Conservation (phyloP, 2,113 vertebrate species). For the Oncorhynchus keta region DNA sequence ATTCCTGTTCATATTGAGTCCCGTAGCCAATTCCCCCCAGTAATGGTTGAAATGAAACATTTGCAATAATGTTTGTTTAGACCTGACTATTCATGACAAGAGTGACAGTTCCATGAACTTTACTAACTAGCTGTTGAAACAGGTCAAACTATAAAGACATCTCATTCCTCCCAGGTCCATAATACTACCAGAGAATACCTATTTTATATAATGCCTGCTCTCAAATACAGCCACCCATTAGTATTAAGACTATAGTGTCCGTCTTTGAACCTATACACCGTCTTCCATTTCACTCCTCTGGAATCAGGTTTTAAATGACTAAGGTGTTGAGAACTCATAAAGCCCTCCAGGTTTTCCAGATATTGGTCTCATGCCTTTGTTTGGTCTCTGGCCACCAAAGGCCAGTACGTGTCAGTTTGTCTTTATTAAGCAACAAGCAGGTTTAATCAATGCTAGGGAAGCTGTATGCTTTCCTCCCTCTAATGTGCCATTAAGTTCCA, state of each 20-base stretch:
- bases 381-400: conserved; percentile 58
- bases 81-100: no score
- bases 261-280: neutral
- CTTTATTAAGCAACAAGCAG: conserved; percentile 80
- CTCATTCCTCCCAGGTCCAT: neutral
- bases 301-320: neutral
- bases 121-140: neutral
- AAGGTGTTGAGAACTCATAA: neutral
- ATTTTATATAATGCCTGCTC: neutral
- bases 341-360: conserved; percentile 25
- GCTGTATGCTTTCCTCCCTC: conserved; percentile 76
- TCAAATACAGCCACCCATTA: neutral
- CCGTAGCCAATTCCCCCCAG: no score
- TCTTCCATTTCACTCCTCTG: neutral
- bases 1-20: no score
- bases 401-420: conserved; percentile 74
- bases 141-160: neutral
- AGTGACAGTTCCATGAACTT: neutral
- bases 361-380: conserved; percentile 40
- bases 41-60: no score
- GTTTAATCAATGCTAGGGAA: conserved; percentile 73
- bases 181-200: neutral
- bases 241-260: neutral
- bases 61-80: no score
- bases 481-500: conserved; percentile 88